Base-by-base conservation (phyloP, 2,888 invertebrate genomes). In the Geotrupes spiniger region DNA sequence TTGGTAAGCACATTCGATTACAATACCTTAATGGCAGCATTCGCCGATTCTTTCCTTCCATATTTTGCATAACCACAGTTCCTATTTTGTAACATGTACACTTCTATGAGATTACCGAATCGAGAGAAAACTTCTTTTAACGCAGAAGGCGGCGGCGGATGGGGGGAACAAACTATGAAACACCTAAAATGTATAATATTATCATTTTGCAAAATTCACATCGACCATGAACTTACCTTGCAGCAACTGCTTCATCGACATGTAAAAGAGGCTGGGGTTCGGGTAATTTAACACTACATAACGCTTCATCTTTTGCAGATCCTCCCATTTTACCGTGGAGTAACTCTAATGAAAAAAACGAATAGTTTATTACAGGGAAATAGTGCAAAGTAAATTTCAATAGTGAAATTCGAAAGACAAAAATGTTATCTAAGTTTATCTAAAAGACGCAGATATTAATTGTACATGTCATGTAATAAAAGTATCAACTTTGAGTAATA, bases 21-120 rank as follows among this genome's bases (percentile, higher is more conserved):
- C 26, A 62, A 60, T 72, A 83, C 84, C 72, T 76, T 77, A 37
- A 89, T 87, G 1, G 92, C 91, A 60, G 81, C 78, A 57, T 84
- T 80, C 1, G 94, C 94, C 52, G 89, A 84, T 28, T 84, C 81
- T 42, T 77, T 78, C 38, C 77, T 79, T 2, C 91, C 86, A 73
- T 88, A 95, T 63, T 92, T 90, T 4, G 91, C 94, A 73, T 92
- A 95, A 0, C 95, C 95, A 72, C 91, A 93, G 64, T 92, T 94
- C 68, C 91, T 89, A 66, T 92, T 89, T 38, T 86, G 86, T 58
- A 95, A 75, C 70, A 94, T 83, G 68, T 92, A 94, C 1, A 93
- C 90, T 70, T 92, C 93, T 48, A 94, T 92, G 6, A 95, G 77
- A 67, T 87, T 83, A 4, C 93, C 94, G 74, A 95, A 95, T 63